These are phyloP conservation scores for Molossus molossus DNA, from an alignment of 2,797 vertebrate species.

Conservation along the genomic window DNA sequence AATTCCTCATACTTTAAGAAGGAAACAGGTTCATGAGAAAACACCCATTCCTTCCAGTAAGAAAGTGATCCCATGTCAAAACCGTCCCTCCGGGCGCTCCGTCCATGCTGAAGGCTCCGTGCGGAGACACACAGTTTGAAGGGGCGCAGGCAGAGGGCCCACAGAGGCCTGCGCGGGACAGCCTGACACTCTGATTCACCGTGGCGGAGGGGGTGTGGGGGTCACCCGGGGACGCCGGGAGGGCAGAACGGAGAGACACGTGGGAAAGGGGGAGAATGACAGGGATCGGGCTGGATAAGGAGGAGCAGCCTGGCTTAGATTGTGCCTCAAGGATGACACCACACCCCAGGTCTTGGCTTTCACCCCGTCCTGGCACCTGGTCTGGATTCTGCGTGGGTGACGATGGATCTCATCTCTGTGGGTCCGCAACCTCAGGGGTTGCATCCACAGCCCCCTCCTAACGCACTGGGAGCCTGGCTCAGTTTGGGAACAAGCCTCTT, in stretches of 20 bases:
- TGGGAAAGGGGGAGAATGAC: not conserved
- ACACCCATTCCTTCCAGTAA: not conserved
- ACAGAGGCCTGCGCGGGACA: not conserved
- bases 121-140: not conserved
- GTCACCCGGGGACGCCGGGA: not conserved
- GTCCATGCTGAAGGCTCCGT: not conserved
- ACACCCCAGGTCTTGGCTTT: not conserved
- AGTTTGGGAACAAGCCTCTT: not conserved
- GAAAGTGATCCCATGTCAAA: not conserved
- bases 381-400: not conserved
- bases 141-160: not conserved
- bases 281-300: accelerated
- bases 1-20: not conserved
- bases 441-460: too few species aligned
- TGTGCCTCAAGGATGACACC: not conserved
- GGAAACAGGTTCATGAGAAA: constrained; percentile 11
- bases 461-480: accelerated
- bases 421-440: not conserved
- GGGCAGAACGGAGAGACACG: not conserved
- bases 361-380: not conserved
- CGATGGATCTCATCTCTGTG: not conserved
- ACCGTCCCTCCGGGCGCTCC: not conserved
- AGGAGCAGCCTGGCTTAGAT: not conserved
- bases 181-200: not conserved
- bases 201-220: not conserved